Evolutionary conservation across 1,140 invertebrate genomes (phyloP).

Genomic region (Drosophila seguyi): DNA sequence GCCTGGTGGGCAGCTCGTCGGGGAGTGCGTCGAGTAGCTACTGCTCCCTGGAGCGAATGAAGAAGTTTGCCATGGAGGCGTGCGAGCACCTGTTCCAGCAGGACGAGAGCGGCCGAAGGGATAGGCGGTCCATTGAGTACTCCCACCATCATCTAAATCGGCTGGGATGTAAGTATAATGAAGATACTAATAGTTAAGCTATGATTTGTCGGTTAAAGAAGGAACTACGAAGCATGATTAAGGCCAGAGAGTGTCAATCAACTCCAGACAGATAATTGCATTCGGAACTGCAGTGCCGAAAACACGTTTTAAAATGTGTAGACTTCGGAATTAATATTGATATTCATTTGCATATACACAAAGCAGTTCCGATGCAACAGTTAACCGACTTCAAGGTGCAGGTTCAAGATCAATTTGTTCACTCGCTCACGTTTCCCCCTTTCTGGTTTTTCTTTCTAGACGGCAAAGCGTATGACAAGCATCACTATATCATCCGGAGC

Average conservation of each 20-base stretch:
- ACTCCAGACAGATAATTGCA: conserved; percentile 43
- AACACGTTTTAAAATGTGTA: conserved; percentile 33
- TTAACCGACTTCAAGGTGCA: conserved; percentile 73
- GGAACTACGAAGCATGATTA: conserved; percentile 30
- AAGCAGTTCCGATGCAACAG: conserved; percentile 64
- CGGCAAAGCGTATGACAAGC: conserved; percentile 59
- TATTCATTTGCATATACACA: conserved; percentile 40
- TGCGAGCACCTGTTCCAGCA: conserved; percentile 75
- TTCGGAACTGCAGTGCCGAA: conserved; percentile 59
- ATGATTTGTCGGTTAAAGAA: background rate
- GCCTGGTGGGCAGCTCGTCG: conserved; percentile 43
- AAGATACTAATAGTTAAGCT: background rate
- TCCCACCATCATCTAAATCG: conserved; percentile 55
- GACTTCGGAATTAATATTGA: conserved; percentile 35
- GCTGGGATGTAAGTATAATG: conserved; percentile 61
- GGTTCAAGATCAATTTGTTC: conserved; percentile 65
- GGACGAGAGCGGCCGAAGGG: conserved; percentile 60
- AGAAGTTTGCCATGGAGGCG: conserved; percentile 72
- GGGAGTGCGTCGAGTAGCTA: conserved; percentile 36
- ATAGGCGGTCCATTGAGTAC: conserved; percentile 64
- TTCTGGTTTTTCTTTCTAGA: conserved; percentile 41
- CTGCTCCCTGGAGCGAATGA: conserved; percentile 79
- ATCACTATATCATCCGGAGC: conserved; percentile 63
- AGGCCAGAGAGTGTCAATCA: conserved; percentile 77
- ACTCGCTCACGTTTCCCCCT: conserved; percentile 24